Evolutionary conservation across 1,140 invertebrate species (phyloP), one percentile per base, ranked within the genome.

Genomic region (Dreissena rostriformis): DNA sequence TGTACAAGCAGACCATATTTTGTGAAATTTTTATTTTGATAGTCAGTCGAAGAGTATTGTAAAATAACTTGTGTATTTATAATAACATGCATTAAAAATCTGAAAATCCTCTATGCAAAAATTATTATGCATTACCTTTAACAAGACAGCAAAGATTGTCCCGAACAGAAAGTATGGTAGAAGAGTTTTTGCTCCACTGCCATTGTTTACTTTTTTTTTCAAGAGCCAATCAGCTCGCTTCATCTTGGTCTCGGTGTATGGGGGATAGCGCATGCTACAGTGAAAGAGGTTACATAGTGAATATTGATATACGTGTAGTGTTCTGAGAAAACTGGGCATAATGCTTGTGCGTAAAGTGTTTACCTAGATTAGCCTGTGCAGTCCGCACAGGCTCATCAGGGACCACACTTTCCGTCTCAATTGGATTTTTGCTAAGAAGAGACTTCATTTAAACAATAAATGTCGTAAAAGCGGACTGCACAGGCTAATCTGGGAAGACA

Each of bases 241-340:
- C 17, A 96, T 90, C 89, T 98, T 98, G 52, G 94, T 95, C n/a
- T 97, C 96, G 8, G 95, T 95, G 91, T 97, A 98, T 0, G 97
- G 97, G 15, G 97, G 97, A 94, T 97, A 98, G 24, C 97, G 95
- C 1, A 94, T 68, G 57, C 82, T 88, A 79, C 29, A 51, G 79
- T 71, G 77, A 22, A 85, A 70, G 81, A 61, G 88, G 80, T 57
- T 14, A 68, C 51, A 61, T 22, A 12, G n/a, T 39, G 12, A 53
- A 12, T 26, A 15, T 19, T 77, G 55, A 24, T 22, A 53, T 24
- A 22, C 26, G 29, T 4, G 22, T 24, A 63, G 6, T 63, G 39
- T 19, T 76, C 19, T 26, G 53, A 53, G 55, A 79, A 51, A 24
- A 24, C 26, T 15, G 26, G 28, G 65, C 39, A n/a, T 1, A 22